Conservation (phyloP, 1,140 invertebrate species). For the Bradynema listronoti region DNA sequence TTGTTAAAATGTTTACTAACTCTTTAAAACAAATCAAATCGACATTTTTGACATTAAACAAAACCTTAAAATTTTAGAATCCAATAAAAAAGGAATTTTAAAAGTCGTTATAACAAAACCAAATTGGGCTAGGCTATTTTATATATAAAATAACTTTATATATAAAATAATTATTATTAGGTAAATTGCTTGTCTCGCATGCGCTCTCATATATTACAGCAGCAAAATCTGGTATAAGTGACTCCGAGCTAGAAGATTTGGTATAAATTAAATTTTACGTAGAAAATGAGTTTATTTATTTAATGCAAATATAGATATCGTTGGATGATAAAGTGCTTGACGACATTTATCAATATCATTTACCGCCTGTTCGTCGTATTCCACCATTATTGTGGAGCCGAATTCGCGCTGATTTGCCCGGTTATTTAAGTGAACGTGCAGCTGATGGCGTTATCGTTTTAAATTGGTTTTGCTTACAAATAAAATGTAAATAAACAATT, state of each 20-base stretch:
- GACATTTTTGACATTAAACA: no score
- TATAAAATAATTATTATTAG: constrained; percentile 3
- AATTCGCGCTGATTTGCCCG: constrained; percentile 84
- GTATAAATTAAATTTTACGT: constrained; percentile 14
- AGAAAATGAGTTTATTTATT: constrained; percentile 13
- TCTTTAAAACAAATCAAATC: no score
- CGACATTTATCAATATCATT: constrained; percentile 95
- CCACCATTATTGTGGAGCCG: constrained; percentile 90
- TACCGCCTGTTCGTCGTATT: constrained; percentile 85
- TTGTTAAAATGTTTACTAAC: no score
- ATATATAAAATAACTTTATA: no score
- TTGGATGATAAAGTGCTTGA: constrained; percentile 84
- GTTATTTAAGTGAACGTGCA: constrained; percentile 88
- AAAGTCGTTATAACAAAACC: no score
- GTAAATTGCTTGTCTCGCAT: constrained; percentile 81
- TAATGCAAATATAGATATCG: constrained; percentile 68
- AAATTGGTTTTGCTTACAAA: constrained; percentile 75
- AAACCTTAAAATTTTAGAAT: no score
- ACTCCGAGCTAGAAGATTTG: constrained; percentile 81
- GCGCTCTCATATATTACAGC: constrained; percentile 88
- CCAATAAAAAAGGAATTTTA: no score
- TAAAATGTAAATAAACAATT: neutral
- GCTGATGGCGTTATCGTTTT: constrained; percentile 92
- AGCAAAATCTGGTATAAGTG: constrained; percentile 80
- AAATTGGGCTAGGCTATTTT: no score